phyloP scores from a whole-genome alignment of 2,113 vertebrate species.

The Xerus inauris region DNA sequence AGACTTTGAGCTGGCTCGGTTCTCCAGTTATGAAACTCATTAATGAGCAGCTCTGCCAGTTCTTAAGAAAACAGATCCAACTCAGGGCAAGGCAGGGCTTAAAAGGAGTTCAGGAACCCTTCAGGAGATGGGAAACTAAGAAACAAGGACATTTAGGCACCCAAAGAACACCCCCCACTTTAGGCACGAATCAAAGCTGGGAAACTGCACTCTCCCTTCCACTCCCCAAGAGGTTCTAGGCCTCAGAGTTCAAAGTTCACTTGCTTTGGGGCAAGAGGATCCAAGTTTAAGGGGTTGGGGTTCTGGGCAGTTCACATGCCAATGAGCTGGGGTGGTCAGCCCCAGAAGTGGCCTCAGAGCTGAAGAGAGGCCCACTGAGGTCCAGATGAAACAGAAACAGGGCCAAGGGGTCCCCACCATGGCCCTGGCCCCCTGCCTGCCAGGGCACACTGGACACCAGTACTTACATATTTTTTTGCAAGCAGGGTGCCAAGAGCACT shows the following conservation, averaged over 20 bases:
- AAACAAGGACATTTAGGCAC: not conserved
- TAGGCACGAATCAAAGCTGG: not conserved
- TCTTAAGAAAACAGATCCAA: slow-evolving; percentile 84
- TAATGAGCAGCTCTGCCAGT: slow-evolving; percentile 83
- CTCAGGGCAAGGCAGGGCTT: slow-evolving; percentile 75
- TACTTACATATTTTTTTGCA: not conserved
- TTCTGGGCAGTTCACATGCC: not conserved
- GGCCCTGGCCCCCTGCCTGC: not conserved
- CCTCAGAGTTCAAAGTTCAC: not conserved
- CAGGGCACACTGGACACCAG: not conserved
- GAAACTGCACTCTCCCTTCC: not conserved
- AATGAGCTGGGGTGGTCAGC: not conserved
- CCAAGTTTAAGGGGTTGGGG: not conserved
- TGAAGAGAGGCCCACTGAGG: not conserved
- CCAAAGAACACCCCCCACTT: not conserved
- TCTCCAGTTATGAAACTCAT: slow-evolving; percentile 85
- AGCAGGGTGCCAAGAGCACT: not conserved
- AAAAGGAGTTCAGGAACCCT: slow-evolving; percentile 1
- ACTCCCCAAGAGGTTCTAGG: not conserved
- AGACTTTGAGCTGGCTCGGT: slow-evolving; percentile 81
- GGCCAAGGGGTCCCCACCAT: not conserved
- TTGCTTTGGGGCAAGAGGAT: not conserved
- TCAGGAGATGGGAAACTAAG: not conserved
- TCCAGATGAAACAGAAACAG: not conserved
- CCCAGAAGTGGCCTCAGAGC: not conserved